These are phyloP conservation scores for Gibbula magus DNA, from an alignment of 2,888 invertebrate species.

Conservation along the genomic window DNA sequence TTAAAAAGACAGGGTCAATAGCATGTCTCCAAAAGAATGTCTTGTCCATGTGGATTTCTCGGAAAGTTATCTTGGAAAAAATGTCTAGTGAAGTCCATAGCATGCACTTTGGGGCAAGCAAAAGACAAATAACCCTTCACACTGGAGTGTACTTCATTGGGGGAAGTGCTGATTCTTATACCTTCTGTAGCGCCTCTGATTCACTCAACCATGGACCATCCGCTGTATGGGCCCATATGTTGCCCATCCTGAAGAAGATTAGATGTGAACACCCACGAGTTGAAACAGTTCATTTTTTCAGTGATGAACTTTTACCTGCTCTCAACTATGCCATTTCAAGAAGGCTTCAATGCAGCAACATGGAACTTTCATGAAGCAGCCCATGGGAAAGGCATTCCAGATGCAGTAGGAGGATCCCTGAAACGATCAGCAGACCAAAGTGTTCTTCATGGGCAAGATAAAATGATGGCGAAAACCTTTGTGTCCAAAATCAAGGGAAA, in stretches of 20 bases:
- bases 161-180: neutral
- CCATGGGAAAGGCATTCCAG: neutral
- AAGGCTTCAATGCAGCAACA: neutral
- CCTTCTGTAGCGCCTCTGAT: constrained; percentile 30
- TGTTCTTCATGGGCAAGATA: neutral
- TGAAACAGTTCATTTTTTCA: neutral
- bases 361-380: neutral
- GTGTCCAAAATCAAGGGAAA: neutral
- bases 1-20: too few relatives aligned
- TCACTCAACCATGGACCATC: constrained; percentile 22
- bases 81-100: constrained; percentile 33
- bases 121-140: constrained; percentile 31
- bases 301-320: neutral
- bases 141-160: constrained; percentile 23
- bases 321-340: neutral
- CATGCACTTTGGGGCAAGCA: constrained; percentile 36
- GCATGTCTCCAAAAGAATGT: neutral
- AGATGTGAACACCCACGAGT: neutral
- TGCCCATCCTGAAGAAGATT: neutral
- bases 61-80: constrained; percentile 31
- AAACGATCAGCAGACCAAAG: neutral
- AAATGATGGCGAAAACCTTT: neutral
- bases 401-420: neutral
- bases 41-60: constrained; percentile 32
- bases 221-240: constrained; percentile 33